These are phyloP conservation scores for Amazona vittata DNA, from an alignment of 2,113 vertebrate genomes.

Conservation along the genomic window DNA sequence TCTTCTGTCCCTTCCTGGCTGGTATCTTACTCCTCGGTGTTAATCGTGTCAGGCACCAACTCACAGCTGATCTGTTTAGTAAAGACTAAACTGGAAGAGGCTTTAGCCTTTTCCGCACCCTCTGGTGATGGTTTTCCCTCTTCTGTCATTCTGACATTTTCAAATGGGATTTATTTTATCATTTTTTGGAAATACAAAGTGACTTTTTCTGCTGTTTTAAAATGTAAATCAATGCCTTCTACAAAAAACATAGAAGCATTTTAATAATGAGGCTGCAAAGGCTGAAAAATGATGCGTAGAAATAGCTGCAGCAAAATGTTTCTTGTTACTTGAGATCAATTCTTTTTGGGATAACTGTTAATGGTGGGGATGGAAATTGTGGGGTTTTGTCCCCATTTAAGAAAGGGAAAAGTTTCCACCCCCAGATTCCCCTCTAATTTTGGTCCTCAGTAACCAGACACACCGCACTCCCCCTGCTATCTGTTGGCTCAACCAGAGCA, in stretches of 20 bases:
- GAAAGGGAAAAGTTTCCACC: neutral
- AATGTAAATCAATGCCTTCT: slow-evolving; percentile 33
- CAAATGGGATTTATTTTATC: neutral
- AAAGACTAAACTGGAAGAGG: slow-evolving; percentile 13
- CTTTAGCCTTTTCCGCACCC: slow-evolving; percentile 12
- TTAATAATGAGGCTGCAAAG: neutral
- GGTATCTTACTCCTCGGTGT: neutral
- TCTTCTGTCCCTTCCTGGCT: neutral
- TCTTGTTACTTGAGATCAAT: neutral
- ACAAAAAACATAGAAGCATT: neutral
- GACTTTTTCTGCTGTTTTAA: slow-evolving; percentile 42
- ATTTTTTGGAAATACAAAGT: neutral
- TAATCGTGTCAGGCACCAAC: slow-evolving; percentile 38
- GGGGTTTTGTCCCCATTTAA: neutral
- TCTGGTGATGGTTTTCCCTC: neutral
- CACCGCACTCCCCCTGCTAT: neutral
- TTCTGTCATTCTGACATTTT: slow-evolving; percentile 40
- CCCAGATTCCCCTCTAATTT: neutral
- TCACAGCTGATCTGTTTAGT: slow-evolving; percentile 32
- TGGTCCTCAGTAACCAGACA: neutral
- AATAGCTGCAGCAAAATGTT: neutral
- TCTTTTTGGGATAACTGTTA: neutral
- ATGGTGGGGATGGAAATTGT: neutral
- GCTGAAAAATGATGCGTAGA: neutral
- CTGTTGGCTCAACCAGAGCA: neutral